Base-by-base conservation (phyloP, 2,113 vertebrate genomes). In the Heptranchias perlo region DNA sequence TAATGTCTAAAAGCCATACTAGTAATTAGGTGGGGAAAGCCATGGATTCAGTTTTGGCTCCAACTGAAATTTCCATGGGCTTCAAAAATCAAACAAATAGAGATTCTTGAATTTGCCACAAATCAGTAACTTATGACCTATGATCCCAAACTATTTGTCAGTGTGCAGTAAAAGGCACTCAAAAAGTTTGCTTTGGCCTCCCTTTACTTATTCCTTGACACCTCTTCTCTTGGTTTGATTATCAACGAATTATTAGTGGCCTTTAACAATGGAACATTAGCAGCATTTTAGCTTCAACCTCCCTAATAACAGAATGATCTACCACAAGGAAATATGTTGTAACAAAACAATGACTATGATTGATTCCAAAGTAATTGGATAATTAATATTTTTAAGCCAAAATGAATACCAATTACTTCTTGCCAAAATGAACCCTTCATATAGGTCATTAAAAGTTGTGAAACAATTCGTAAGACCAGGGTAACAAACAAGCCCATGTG, bases 401-500 rank as follows among this genome's bases (percentile, higher is more conserved):
- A 69, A 69, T 73, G 64, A 52, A 52, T 67, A 49, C 28, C 49
- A 14, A 54, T 58, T 91, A 21, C 64, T 93, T n/a, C 39, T 95
- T 28, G 62, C 65, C 28, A 69, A 52, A 49, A 47, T 95, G 47
- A 49, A 95, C 65, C 13, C 65, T 95, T 95, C 94, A 35, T 35
- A 14, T 31, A 95, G 47, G 64, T 69, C 64, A 49, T 52, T 49
- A 95, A 95, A 95, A 95, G 64, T 23, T 14, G 47, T 47, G 94
- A 95, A 95, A 49, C 25, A 69, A 95, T 95, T 28, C 28, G 10
- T 69, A 69, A 95, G 64, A 95, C 25, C 62, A 52, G 16, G 21
- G 94, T 73, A 69, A 69, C 28, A 95, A 69, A 95, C 64, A 95
- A 95, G 13, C 62, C 21, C 94, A 95, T 73, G 62, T 95, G 94